A percentile compares a stretch with the other conserved stretches of the same genome.
Conservation (phyloP, 2,113 vertebrate species). For the Menura novaehollandiae region DNA sequence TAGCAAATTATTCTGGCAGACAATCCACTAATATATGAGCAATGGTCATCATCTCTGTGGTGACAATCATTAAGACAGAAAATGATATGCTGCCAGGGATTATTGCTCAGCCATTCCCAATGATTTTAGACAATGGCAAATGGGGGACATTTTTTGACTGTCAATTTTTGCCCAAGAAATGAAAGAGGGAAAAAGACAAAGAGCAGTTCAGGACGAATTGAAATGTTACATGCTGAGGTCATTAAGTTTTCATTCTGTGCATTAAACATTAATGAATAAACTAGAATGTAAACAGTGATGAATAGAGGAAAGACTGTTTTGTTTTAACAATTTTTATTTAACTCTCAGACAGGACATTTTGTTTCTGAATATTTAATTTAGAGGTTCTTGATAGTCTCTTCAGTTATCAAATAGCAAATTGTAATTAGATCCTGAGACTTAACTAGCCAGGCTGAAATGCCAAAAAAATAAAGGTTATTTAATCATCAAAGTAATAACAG, state of each 20-base stretch:
- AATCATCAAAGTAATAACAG: constrained; percentile 47
- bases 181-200: not conserved
- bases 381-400: constrained; percentile 53
- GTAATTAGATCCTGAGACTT: constrained; percentile 70
- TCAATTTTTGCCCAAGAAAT: not conserved
- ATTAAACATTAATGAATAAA: constrained; percentile 70
- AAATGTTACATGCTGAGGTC: constrained; percentile 35
- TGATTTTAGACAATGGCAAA: constrained; percentile 10
- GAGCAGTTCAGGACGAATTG: not conserved
- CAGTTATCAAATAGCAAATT: constrained; percentile 70
- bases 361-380: constrained; percentile 65
- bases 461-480: constrained; percentile 68
- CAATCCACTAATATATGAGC: not conserved
- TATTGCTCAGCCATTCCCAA: not conserved
- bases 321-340: constrained; percentile 47
- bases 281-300: constrained; percentile 44
- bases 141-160: not conserved
- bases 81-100: not conserved
- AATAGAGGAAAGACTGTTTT: constrained; percentile 33
- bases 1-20: not conserved
- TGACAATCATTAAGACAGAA: constrained; percentile 8
- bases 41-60: not conserved
- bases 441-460: constrained; percentile 64
- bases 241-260: constrained; percentile 68
- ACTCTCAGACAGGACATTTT: constrained; percentile 54